Base-by-base conservation (phyloP, 2,113 vertebrate genomes). In the Toxostoma redivivum region DNA sequence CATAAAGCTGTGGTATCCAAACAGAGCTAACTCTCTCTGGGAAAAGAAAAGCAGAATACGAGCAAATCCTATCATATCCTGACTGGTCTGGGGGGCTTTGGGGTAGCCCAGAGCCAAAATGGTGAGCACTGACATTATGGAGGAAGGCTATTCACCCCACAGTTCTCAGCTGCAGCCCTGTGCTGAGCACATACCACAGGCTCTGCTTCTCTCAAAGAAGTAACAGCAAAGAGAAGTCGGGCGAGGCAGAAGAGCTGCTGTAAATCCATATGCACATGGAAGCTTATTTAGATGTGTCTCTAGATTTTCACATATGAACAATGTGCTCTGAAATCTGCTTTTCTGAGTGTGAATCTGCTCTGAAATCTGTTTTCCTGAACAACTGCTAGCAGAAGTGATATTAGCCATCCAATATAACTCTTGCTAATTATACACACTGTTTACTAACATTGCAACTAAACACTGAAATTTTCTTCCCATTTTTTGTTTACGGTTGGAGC, bases 281-380 rank as follows among this genome's bases (percentile, higher is more conserved):
- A 90, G 50, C 50, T 31, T 40, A 93, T 88, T 92, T 92, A 88
- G 48, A 92, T 64, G 53, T 31, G 21, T 50, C 57, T 95, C 79
- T 50, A 88, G 66, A 90, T 69, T 86, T 94, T 85, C 81, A 82
- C 79, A 88, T 50, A 57, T 80, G 69, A 48, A 90, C 62, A 94
- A 88, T 77, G 71, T 88, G 85, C 74, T 92, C 85, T 28, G 69
- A 94, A 97, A 93, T 95, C 90, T 96, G 94, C 86, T 94, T 84
- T 91, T 62, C 33, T 61, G 74, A 88, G 10, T 9, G 47, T 33
- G 35, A 82, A 83, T 92, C 83, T 96, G 93, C 67, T 94, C 71
- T 69, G 74, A 96, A 95, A 96, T 95, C 91, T 96, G 95, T 88
- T 95, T 71, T 82, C 71, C 50, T 70, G 79, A 90, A 80, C 74